A percentile compares a stretch with the other conserved stretches of the same genome.
phyloP scores from a whole-genome alignment of 2,888 invertebrate species.

The Cepaea hortensis region DNA sequence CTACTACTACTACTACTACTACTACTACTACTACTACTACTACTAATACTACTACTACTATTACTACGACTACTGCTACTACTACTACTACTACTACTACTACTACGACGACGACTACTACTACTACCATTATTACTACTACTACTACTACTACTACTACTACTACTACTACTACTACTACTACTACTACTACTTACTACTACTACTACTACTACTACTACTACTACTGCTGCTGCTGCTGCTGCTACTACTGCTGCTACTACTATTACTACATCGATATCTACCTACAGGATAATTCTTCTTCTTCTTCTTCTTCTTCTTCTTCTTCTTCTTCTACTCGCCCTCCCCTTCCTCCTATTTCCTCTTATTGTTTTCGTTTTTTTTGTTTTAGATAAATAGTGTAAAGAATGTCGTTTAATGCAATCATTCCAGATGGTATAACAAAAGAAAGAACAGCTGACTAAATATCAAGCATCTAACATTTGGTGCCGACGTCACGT shows the following conservation, averaged over 20 bases:
- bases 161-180: constrained; percentile 9
- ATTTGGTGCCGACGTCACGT: too few species aligned
- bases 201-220: constrained; percentile 21
- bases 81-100: neutral
- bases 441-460: too few species aligned
- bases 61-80: constrained; percentile 16
- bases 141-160: constrained; percentile 16
- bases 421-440: too few species aligned
- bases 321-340: neutral
- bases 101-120: neutral
- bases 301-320: constrained; percentile 9
- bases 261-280: neutral
- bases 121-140: neutral
- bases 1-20: constrained; percentile 32
- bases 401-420: too few species aligned
- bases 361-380: neutral
- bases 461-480: too few species aligned
- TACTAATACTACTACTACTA: constrained; percentile 23
- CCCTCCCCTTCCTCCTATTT: neutral
- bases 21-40: constrained; percentile 38
- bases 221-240: neutral
- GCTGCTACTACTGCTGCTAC: neutral
- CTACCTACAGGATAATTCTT: neutral
- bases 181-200: constrained; percentile 14
- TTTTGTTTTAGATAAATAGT: neutral